Percentiles rank a stretch among this genome's conserved stretches.
These are phyloP conservation scores for Calyptomena viridis DNA, from an alignment of 2,113 vertebrate genomes.

Conservation along the genomic window DNA sequence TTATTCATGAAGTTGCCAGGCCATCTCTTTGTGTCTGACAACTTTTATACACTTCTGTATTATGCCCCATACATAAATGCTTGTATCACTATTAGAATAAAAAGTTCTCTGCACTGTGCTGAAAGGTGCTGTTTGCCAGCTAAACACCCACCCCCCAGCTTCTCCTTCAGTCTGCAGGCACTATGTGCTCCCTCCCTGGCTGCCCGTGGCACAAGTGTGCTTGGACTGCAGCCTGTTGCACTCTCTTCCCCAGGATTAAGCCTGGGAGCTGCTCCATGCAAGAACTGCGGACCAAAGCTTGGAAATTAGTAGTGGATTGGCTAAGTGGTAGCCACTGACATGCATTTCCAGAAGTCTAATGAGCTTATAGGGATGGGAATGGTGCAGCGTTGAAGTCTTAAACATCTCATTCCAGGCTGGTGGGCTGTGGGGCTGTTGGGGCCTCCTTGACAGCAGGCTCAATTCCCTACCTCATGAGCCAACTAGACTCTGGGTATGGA, in stretches of 20 bases:
- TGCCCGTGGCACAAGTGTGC: not conserved
- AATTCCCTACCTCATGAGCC: not conserved
- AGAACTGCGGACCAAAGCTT: accelerated
- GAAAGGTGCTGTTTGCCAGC: not conserved
- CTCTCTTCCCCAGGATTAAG: not conserved
- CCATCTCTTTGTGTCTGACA: not conserved
- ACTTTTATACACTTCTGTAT: not conserved
- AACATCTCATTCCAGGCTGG: not conserved
- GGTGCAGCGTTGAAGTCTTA: accelerated
- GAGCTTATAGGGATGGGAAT: accelerated
- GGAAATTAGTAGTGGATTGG: not conserved
- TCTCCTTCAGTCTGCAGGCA: not conserved
- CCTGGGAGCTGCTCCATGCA: not conserved
- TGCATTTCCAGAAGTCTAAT: accelerated
- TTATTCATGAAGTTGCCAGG: not conserved
- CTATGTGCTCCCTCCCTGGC: no score
- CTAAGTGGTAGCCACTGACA: not conserved
- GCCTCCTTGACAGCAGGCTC: not conserved
- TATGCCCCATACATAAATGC: not conserved
- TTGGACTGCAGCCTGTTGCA: not conserved
- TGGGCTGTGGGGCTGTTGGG: not conserved
- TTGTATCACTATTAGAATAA: not conserved
- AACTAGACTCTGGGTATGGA: not conserved
- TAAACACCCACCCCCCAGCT: accelerated
- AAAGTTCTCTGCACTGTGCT: not conserved